phyloP scores from a whole-genome alignment of 30 jellyfish, hydroid and myxozoan genomes.

The Phacellophora camtschatica region DNA sequence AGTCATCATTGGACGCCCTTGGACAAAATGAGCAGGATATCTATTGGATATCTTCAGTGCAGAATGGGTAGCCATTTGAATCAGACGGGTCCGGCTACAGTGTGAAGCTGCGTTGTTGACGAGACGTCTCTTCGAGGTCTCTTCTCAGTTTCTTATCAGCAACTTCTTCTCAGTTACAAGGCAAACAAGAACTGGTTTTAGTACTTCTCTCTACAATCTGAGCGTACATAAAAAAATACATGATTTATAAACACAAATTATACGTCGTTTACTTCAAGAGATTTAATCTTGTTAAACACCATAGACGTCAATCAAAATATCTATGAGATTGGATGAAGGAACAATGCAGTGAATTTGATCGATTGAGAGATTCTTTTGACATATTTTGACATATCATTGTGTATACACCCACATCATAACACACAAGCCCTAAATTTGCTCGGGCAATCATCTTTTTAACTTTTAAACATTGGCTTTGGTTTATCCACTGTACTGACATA shows the following conservation, averaged over 20 bases:
- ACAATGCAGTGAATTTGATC: conserved; percentile 55
- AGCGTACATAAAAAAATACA: conserved; percentile 35
- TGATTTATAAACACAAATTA: conserved; percentile 63
- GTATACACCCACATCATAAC: conserved; percentile 25
- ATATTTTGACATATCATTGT: conserved; percentile 59
- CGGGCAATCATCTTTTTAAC: too few species aligned
- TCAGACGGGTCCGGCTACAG: too few species aligned
- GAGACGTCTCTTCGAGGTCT: too few species aligned
- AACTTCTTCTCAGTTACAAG: too few species aligned
- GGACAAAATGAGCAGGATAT: conserved; percentile 43
- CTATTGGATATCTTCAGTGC: conserved; percentile 24
- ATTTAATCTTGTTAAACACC: conserved; percentile 76
- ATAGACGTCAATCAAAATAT: conserved; percentile 66
- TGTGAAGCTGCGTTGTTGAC: too few species aligned
- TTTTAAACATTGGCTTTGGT: too few species aligned
- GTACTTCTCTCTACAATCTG: too few species aligned
- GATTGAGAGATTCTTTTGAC: conserved; percentile 58
- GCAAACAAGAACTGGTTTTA: too few species aligned
- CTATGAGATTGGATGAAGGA: conserved; percentile 66
- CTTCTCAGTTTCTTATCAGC: too few species aligned
- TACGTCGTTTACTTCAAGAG: conserved; percentile 60
- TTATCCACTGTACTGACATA: too few species aligned
- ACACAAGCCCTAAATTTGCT: conserved; percentile 21
- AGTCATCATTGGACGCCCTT: conserved; percentile 35
- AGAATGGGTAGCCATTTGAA: conserved; percentile 35